phyloP scores from a whole-genome alignment of 1,140 invertebrate species.

The Bacillus rossius region DNA sequence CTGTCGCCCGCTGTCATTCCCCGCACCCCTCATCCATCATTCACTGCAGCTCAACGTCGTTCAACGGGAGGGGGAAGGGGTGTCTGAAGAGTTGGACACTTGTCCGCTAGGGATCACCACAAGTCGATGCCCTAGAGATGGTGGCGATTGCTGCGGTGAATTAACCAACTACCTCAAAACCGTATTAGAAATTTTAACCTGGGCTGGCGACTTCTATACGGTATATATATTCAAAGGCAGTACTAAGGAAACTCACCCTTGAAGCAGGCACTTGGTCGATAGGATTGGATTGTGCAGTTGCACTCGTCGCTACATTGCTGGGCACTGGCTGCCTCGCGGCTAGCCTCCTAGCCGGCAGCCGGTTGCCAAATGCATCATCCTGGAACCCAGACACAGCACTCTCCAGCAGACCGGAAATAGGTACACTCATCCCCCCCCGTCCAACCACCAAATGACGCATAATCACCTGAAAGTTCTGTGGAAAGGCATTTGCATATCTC shows the following conservation, averaged over 20 bases:
- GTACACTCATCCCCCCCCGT: not conserved
- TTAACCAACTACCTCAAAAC: too few relatives aligned
- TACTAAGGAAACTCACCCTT: slow-evolving; percentile 31
- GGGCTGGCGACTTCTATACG: too few relatives aligned
- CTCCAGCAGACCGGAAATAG: not conserved
- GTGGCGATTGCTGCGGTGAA: too few relatives aligned
- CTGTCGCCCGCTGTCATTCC: too few relatives aligned
- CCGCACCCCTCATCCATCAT: too few relatives aligned
- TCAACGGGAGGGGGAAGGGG: too few relatives aligned
- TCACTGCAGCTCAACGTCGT: too few relatives aligned
- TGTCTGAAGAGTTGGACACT: too few relatives aligned
- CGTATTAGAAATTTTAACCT: too few relatives aligned
- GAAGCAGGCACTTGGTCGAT: slow-evolving; percentile 33
- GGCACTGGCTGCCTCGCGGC: not conserved
- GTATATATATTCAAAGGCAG: too few relatives aligned
- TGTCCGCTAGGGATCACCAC: too few relatives aligned
- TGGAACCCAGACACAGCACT: not conserved
- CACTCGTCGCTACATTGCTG: slow-evolving; percentile 38
- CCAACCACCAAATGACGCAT: not conserved
- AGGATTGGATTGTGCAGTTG: slow-evolving; percentile 31
- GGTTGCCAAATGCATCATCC: slow-evolving; percentile 17
- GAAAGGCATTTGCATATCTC: slow-evolving; percentile 51
- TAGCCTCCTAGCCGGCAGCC: slow-evolving; percentile 39
- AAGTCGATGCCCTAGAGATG: too few relatives aligned
- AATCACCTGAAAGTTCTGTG: slow-evolving; percentile 50